A percentile compares a stretch with the other conserved stretches of the same genome.
phyloP scores from a whole-genome alignment of 2,113 vertebrate species.

The Platysteira castanea region DNA sequence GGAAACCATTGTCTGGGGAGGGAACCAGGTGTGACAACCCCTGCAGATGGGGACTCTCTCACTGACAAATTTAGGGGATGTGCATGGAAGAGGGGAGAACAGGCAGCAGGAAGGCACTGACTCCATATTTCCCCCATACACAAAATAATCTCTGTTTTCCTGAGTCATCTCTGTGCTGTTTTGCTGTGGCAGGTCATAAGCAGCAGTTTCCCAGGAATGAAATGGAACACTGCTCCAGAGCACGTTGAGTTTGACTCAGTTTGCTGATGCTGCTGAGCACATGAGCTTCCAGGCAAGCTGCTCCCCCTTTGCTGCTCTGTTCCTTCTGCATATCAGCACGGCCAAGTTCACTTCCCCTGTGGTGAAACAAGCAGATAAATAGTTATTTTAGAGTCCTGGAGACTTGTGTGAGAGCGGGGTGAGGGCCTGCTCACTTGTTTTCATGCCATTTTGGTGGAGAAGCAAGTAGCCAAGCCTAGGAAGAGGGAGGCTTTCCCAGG shows the following conservation, averaged over 20 bases:
- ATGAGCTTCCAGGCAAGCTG: accelerated
- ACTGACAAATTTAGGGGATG: accelerated
- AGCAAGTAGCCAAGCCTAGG: not conserved
- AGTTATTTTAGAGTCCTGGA: not conserved
- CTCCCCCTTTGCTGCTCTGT: not conserved
- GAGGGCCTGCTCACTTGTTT: not conserved
- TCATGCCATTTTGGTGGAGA: not conserved
- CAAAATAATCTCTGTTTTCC: not conserved
- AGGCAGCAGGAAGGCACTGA: not conserved
- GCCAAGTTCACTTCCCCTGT: not conserved
- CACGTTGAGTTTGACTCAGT: not conserved
- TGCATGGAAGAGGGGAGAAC: not conserved
- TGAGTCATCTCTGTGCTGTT: accelerated
- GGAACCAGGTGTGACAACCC: not conserved
- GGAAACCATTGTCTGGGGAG: not conserved
- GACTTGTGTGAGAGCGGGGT: not conserved
- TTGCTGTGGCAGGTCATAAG: not conserved
- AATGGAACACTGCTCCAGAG: not conserved
- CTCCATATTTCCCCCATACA: not conserved
- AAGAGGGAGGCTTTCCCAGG: not conserved
- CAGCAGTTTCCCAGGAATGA: not conserved
- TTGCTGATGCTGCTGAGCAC: not conserved
- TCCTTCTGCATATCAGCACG: not conserved
- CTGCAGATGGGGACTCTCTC: accelerated
- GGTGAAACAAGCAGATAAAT: not conserved